Evolutionary conservation across 2,797 vertebrate species (phyloP), one percentile per base, ranked within the genome.

Genomic region (Peromyscus eremicus): DNA sequence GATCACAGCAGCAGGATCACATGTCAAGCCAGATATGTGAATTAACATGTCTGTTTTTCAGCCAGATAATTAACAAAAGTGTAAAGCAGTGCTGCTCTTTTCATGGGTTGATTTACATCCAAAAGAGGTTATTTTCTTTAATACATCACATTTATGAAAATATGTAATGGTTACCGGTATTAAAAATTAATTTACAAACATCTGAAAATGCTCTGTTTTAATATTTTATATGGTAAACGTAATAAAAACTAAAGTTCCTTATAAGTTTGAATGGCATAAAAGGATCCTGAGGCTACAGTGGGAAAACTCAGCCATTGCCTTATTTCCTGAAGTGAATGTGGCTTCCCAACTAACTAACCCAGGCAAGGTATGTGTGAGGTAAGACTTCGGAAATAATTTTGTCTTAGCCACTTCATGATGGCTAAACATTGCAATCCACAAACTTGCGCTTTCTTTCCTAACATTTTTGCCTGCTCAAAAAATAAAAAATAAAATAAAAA

Each of bases 171-270:
- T 25, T 93, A n/a, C 46, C 94, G 13, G 81, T 92, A 76, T 79
- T 81, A 89, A 84, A 79, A 75, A 80, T 81, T 52, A 84, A 86
- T 37, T 70, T 8, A 91, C 34, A 76, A 76, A 68, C 89, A 75
- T 81, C n/a, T 82, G 37, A 46, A 86, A 82, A 60, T 34, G 17
- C 64, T 85, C 49, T 85, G 23, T 40, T 88, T 90, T 60, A 79
- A 90, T 92, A 75, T 95, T 62, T 94, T 92, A 27, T 19, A 40
- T 68, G 52, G 23, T 64, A 91, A 89, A 57, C 5, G 68, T 13
- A 49, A 55, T 77, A 91, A 55, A 62, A 95, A 70, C n/a, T 68
- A 37, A 71, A n/a, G 9, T 77, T 77, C 27, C 80, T 94, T 68
- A 71, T 43, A 57, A 73, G 55, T 55, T 32, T 87, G 83, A 70